Evolutionary conservation across 1,140 invertebrate species (phyloP).

Genomic region (Venturia canescens): DNA sequence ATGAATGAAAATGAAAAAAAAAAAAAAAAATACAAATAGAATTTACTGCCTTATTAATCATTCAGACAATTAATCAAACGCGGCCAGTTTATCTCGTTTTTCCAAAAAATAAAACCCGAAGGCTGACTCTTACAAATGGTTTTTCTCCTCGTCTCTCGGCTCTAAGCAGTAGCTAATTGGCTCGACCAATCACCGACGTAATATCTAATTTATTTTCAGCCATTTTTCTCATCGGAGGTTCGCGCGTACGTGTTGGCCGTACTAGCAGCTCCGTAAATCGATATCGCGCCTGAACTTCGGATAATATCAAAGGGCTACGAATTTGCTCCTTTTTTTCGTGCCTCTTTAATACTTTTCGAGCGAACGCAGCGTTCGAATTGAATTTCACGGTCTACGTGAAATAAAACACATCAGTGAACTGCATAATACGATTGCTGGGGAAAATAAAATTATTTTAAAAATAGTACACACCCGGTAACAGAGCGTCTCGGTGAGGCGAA

Average conservation of each 20-base stretch:
- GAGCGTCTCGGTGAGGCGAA: not conserved
- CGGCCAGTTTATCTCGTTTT: too few relatives aligned
- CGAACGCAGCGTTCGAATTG: constrained; percentile 4
- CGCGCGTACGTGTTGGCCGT: too few relatives aligned
- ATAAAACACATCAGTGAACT: constrained; percentile 11
- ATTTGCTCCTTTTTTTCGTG: not conserved
- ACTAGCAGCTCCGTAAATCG: not conserved
- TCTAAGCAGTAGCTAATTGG: not conserved
- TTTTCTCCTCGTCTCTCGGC: not conserved
- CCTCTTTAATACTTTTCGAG: not conserved
- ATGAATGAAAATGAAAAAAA: too few relatives aligned
- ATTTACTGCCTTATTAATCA: too few relatives aligned
- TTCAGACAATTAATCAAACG: too few relatives aligned
- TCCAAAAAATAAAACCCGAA: too few relatives aligned
- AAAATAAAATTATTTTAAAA: constrained; percentile 15
- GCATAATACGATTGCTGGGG: constrained; percentile 4
- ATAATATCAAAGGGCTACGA: not conserved
- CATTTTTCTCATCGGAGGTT: not conserved
- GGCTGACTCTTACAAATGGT: too few relatives aligned
- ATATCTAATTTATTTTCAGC: constrained; percentile 6
- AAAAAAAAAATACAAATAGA: too few relatives aligned
- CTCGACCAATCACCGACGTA: not conserved
- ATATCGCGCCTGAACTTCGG: not conserved
- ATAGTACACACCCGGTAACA: not conserved
- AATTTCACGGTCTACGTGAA: constrained; percentile 17